A percentile compares a stretch with the other conserved stretches of the same genome.
phyloP scores from a whole-genome alignment of 2,113 vertebrate genomes.

The Crotalus horridus region DNA sequence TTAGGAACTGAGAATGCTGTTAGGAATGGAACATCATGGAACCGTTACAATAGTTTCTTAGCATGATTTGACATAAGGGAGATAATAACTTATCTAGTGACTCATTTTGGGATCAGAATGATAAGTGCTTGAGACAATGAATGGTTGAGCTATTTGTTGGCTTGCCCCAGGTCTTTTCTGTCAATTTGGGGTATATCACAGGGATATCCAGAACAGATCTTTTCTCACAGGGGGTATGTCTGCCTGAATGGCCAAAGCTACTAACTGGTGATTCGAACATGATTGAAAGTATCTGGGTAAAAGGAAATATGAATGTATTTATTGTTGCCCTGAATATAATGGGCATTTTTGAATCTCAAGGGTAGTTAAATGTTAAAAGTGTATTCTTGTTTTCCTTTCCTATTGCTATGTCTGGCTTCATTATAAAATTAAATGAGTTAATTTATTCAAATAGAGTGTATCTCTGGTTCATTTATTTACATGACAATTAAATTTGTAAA shows the following conservation, averaged over 20 bases:
- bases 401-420: background rate
- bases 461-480: background rate
- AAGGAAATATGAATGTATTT: slow-evolving; percentile 47
- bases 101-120: background rate
- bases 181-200: background rate
- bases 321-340: slow-evolving; percentile 14
- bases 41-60: background rate
- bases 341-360: background rate
- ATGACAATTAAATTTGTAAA: background rate
- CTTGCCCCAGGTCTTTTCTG: background rate
- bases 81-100: background rate
- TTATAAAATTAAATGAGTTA: background rate
- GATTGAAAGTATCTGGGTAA: slow-evolving; percentile 44
- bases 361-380: slow-evolving; percentile 1
- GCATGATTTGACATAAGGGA: background rate
- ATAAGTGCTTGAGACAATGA: background rate
- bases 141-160: background rate
- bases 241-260: slow-evolving; percentile 39
- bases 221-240: background rate
- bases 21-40: background rate
- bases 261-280: slow-evolving; percentile 40
- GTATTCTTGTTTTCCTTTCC: slow-evolving; percentile 10
- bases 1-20: background rate
- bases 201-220: background rate
- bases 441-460: background rate